Conservation (phyloP, 2,888 invertebrate genomes). For the Mythimna vitellina region DNA sequence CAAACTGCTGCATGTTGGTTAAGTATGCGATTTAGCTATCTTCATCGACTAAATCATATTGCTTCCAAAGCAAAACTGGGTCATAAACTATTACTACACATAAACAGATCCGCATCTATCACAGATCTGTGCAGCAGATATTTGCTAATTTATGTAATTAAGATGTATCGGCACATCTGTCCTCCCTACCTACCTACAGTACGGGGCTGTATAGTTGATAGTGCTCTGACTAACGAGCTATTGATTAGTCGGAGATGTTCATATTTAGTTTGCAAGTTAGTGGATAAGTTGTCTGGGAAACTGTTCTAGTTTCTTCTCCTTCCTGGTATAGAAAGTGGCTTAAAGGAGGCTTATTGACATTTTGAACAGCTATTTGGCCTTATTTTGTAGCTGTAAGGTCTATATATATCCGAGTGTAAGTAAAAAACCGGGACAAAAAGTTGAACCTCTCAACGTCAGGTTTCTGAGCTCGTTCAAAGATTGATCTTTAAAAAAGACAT, state of each 20-base stretch:
- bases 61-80: background rate
- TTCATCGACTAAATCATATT: background rate
- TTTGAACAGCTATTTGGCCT: too few relatives aligned
- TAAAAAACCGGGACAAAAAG: background rate
- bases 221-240: conserved; percentile 56
- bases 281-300: background rate
- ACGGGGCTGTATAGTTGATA: background rate
- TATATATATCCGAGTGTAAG: background rate
- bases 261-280: conserved; percentile 34
- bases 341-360: too few relatives aligned
- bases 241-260: conserved; percentile 43
- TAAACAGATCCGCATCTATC: conserved; percentile 43
- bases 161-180: conserved; percentile 61
- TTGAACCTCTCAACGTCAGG: background rate
- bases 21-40: background rate
- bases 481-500: background rate
- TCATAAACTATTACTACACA: background rate
- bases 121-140: conserved; percentile 59
- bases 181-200: conserved; percentile 10
- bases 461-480: background rate
- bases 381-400: background rate
- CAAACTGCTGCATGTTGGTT: background rate
- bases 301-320: background rate
- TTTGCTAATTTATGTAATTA: conserved; percentile 66
- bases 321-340: background rate